Evolutionary conservation across 37 sponge, comb jelly and placozoan species (phyloP).

Genomic region (Agelas oroides): DNA sequence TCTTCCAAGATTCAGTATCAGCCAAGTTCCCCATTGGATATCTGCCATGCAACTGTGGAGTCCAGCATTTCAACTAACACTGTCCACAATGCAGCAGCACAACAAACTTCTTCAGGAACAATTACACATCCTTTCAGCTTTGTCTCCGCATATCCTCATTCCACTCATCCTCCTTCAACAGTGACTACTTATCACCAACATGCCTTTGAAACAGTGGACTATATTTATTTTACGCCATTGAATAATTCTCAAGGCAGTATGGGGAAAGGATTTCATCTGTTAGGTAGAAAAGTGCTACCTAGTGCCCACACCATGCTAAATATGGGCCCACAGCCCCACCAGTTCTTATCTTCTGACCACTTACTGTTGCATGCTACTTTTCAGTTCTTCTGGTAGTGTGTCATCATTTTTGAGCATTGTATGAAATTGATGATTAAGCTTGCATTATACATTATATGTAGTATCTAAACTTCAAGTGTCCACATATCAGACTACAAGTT

Average conservation of each 20-base stretch:
- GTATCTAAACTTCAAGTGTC: too few species aligned
- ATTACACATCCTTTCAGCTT: conserved; percentile 76
- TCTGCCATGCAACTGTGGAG: too few species aligned
- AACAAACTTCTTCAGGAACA: neutral
- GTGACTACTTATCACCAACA: conserved; percentile 74
- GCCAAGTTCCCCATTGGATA: too few species aligned
- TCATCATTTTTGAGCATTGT: too few species aligned
- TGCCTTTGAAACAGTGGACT: conserved; percentile 83
- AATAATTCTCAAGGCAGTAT: neutral
- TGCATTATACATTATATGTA: too few species aligned
- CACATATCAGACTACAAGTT: too few species aligned
- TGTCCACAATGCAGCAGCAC: too few species aligned
- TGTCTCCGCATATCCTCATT: conserved; percentile 58
- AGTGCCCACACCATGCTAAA: conserved; percentile 49
- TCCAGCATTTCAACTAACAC: too few species aligned
- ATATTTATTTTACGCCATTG: conserved; percentile 68
- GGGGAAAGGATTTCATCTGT: conserved; percentile 46
- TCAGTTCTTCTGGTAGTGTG: conserved; percentile 40
- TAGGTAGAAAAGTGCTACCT: conserved; percentile 57
- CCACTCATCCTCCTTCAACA: neutral
- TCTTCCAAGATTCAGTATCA: too few species aligned
- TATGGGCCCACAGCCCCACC: conserved; percentile 86
- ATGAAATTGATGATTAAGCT: too few species aligned
- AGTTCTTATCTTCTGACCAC: conserved; percentile 84
- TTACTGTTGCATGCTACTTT: conserved; percentile 69